phyloP scores from a whole-genome alignment of 2,797 vertebrate species.

The Oryzias sinensis region DNA sequence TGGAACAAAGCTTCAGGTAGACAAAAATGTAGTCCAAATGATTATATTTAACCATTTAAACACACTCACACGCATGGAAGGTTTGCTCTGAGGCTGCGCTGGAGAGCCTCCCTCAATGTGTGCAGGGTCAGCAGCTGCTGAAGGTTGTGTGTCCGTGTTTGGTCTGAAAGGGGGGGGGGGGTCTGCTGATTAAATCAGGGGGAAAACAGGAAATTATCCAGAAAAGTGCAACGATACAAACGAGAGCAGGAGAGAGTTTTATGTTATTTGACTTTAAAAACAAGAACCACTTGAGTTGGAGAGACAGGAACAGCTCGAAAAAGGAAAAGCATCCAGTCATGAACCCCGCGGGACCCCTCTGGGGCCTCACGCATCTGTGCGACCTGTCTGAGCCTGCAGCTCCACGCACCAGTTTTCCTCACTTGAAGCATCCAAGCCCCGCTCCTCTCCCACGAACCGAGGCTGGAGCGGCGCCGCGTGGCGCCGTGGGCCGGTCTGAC shows the following conservation, averaged over 20 bases:
- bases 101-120: neutral
- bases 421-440: constrained; percentile 42
- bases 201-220: neutral
- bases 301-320: neutral
- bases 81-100: constrained; percentile 19
- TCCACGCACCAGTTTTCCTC: constrained; percentile 17
- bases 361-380: constrained; percentile 19
- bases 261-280: neutral
- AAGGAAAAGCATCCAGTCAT: too few relatives aligned
- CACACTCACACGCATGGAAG: constrained; percentile 22
- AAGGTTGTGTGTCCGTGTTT: neutral
- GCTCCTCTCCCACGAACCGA: constrained; percentile 3
- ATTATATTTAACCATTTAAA: constrained; percentile 24
- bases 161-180: too few relatives aligned
- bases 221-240: constrained; percentile 10
- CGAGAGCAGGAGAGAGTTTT: neutral
- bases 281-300: constrained; percentile 6
- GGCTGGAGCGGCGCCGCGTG: constrained; percentile 24
- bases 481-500: constrained; percentile 32
- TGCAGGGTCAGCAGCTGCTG: constrained; percentile 1
- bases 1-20: constrained; percentile 51
- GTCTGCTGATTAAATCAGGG: constrained; percentile 1
- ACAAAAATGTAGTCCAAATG: constrained; percentile 28
- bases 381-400: constrained; percentile 28
- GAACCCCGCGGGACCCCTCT: neutral